A percentile compares a stretch with the other conserved stretches of the same genome.
These are phyloP conservation scores for Amniataba percoides DNA, from an alignment of 2,797 vertebrate genomes.

Conservation along the genomic window DNA sequence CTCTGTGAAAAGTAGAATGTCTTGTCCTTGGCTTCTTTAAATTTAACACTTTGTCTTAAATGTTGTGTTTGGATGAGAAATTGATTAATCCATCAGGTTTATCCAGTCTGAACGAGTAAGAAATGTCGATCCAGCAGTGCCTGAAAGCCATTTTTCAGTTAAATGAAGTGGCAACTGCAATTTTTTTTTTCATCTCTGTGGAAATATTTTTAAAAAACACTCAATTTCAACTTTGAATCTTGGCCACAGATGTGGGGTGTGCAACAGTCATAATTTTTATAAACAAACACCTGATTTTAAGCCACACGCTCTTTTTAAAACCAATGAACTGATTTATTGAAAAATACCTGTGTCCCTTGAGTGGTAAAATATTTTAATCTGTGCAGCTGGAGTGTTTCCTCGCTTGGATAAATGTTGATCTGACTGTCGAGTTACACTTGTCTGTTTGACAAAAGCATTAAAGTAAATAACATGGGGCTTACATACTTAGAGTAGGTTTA, in stretches of 20 bases:
- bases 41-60: constrained; percentile 23
- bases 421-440: constrained; percentile 4
- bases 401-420: constrained; percentile 7
- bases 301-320: constrained; percentile 21
- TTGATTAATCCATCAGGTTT: constrained; percentile 36
- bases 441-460: neutral
- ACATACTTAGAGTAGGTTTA: constrained; percentile 2
- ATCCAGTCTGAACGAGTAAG: constrained; percentile 19
- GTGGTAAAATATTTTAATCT: constrained; percentile 4
- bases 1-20: neutral
- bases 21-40: neutral
- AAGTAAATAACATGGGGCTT: neutral
- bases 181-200: constrained; percentile 28
- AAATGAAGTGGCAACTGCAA: constrained; percentile 61
- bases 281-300: constrained; percentile 36
- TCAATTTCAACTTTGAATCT: constrained; percentile 35
- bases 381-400: constrained; percentile 1
- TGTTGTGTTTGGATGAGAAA: constrained; percentile 28
- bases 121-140: constrained; percentile 32
- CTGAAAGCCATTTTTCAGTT: constrained; percentile 61
- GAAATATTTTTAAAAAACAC: constrained; percentile 22
- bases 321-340: constrained; percentile 24
- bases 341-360: constrained; percentile 8
- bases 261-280: constrained; percentile 15
- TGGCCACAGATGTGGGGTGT: constrained; percentile 7